Evolutionary conservation across 2,113 vertebrate genomes (phyloP).

Genomic region (Muntiacus reevesi): DNA sequence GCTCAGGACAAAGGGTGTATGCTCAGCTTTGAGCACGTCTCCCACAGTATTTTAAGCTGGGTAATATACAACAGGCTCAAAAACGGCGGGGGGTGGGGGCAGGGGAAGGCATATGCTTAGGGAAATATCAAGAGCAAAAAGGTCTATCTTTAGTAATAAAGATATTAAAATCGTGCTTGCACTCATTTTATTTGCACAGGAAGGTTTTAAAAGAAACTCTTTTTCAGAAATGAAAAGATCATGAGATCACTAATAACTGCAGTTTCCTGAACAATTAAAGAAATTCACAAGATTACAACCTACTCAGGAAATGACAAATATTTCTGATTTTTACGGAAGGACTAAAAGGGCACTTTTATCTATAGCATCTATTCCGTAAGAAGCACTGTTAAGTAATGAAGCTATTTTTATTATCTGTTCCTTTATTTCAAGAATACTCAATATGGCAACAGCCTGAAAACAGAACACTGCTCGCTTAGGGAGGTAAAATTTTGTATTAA

Average conservation of each 20-base stretch:
- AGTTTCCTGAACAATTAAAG: slow-evolving; percentile 62
- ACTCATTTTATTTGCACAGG: slow-evolving; percentile 46
- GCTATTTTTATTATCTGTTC: slow-evolving; percentile 38
- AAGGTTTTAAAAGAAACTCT: slow-evolving; percentile 51
- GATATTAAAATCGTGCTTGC: slow-evolving; percentile 45
- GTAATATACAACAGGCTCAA: not conserved
- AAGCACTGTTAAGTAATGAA: slow-evolving; percentile 26
- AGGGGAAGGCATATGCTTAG: not conserved
- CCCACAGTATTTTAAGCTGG: not conserved
- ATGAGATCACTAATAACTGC: slow-evolving; percentile 69
- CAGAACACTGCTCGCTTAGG: not conserved
- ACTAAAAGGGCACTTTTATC: slow-evolving; percentile 58
- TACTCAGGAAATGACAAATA: slow-evolving; percentile 64
- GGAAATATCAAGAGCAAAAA: slow-evolving; percentile 35
- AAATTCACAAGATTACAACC: slow-evolving; percentile 35
- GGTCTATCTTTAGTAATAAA: slow-evolving; percentile 49
- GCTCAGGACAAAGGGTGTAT: not conserved
- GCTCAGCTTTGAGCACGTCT: not conserved
- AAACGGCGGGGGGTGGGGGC: fast-evolving
- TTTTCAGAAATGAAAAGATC: slow-evolving; percentile 69
- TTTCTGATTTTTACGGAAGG: slow-evolving; percentile 45
- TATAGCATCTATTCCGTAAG: not conserved
- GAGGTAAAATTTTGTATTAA: not conserved
- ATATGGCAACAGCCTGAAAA: not conserved
- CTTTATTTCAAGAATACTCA: slow-evolving; percentile 31